phyloP scores from a whole-genome alignment of 2,797 vertebrate genomes.

The Xenops minutus region DNA sequence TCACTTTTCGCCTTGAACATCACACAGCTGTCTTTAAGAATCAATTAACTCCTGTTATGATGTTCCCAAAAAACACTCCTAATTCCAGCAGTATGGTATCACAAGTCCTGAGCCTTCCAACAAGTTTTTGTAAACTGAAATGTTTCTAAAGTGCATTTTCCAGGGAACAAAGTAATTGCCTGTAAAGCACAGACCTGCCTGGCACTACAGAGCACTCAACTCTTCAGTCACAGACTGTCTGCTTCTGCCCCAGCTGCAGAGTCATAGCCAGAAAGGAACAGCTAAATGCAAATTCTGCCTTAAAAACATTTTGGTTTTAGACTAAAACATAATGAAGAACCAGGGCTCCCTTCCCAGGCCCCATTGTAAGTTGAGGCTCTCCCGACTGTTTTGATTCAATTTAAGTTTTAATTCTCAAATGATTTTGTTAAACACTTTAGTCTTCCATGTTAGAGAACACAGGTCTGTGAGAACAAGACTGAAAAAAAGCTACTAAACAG shows the following conservation, averaged over 20 bases:
- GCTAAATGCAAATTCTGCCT: background rate
- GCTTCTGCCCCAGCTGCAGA: background rate
- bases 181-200: background rate
- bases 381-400: background rate
- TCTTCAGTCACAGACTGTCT: background rate
- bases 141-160: background rate
- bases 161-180: background rate
- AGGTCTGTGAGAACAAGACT: background rate
- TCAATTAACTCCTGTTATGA: background rate
- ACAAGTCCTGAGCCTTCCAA: background rate
- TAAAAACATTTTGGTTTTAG: background rate
- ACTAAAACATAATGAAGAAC: background rate
- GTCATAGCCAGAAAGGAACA: background rate
- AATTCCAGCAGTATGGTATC: background rate
- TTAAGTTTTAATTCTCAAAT: background rate
- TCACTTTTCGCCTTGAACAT: background rate
- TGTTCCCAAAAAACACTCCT: background rate
- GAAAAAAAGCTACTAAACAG: background rate
- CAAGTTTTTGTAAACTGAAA: background rate
- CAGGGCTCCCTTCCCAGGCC: background rate
- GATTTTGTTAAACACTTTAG: background rate
- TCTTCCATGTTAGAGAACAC: background rate
- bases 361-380: background rate
- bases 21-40: background rate
- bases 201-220: background rate